Evolutionary conservation across 2,797 vertebrate species (phyloP).

Genomic region (Tolypeutes matacus): DNA sequence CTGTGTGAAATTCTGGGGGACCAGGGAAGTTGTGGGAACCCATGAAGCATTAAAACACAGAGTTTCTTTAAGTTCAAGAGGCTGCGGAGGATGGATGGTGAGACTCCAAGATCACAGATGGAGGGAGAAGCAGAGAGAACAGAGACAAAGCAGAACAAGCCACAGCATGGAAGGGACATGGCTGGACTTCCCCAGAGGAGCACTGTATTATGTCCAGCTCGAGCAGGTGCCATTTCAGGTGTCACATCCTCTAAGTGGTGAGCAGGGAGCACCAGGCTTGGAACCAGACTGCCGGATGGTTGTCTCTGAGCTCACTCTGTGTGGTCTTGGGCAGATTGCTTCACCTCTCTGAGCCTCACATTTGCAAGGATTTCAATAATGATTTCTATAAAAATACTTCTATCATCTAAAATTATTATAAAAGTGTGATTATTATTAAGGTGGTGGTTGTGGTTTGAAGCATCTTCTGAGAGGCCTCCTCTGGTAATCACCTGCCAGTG

Average conservation of each 20-base stretch:
- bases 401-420: not conserved
- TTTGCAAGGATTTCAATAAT: not conserved
- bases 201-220: no score
- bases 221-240: not conserved
- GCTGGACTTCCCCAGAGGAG: not conserved
- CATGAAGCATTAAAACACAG: not conserved
- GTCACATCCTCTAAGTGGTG: no score
- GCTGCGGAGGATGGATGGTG: accelerated
- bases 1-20: not conserved
- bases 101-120: not conserved
- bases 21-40: not conserved
- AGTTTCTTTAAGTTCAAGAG: not conserved
- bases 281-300: no score
- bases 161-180: accelerated
- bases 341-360: not conserved
- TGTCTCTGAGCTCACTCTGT: not conserved
- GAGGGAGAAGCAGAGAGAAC: no score
- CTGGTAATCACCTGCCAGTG: not conserved
- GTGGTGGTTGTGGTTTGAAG: not conserved
- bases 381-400: not conserved
- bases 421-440: not conserved
- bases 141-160: no score
- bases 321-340: not conserved
- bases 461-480: not conserved
- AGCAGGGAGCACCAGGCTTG: not conserved